phyloP scores from a whole-genome alignment of 2,888 invertebrate species.

The Agriopis aurantiaria region DNA sequence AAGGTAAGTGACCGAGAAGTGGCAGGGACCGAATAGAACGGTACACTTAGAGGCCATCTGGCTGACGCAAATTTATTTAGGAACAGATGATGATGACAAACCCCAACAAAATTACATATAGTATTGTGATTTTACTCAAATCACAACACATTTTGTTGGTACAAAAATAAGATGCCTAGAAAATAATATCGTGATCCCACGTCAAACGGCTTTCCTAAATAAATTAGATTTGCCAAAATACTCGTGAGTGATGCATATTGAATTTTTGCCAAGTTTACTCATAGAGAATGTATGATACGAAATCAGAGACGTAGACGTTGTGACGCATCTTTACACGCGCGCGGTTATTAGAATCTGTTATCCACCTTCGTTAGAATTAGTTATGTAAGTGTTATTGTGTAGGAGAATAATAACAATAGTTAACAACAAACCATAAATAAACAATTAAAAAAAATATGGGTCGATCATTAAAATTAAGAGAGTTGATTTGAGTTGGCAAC shows the following conservation, averaged over 20 bases:
- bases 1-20: too few species aligned
- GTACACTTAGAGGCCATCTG: too few species aligned
- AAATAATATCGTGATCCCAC: constrained; percentile 22
- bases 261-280: constrained; percentile 24
- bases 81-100: background rate
- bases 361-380: constrained; percentile 20
- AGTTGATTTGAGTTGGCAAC: too few species aligned
- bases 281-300: constrained; percentile 8
- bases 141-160: background rate
- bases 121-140: too few species aligned
- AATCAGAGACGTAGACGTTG: constrained; percentile 1
- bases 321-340: constrained; percentile 25
- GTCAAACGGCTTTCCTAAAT: constrained; percentile 28
- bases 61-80: too few species aligned
- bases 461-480: too few species aligned
- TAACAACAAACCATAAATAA: too few species aligned
- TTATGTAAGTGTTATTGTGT: constrained; percentile 13
- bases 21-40: too few species aligned
- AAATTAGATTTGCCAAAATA: constrained; percentile 31
- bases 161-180: constrained; percentile 7
- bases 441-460: too few species aligned
- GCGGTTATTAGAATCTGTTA: constrained; percentile 3
- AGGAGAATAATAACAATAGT: background rate
- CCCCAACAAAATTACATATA: background rate
- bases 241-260: constrained; percentile 22